Evolutionary conservation across 2,888 invertebrate species (phyloP).

Genomic region (Punctoribates punctum): DNA sequence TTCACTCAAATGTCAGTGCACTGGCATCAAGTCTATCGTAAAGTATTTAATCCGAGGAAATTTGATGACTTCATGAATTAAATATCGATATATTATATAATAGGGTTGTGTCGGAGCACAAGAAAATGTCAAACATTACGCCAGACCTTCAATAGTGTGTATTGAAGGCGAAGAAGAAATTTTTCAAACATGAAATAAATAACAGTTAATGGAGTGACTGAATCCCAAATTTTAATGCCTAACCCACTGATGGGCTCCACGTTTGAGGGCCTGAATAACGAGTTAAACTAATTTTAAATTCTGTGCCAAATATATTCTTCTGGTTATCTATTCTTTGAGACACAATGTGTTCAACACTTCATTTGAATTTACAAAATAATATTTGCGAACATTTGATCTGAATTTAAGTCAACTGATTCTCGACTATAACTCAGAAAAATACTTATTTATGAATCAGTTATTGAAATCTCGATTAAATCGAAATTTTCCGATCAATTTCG

Average conservation of each 20-base stretch:
- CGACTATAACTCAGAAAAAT: too few species aligned
- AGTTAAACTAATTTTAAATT: too few species aligned
- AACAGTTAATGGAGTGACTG: conserved; percentile 10
- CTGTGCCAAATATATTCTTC: not conserved
- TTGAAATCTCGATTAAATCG: not conserved
- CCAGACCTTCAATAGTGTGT: not conserved
- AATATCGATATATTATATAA: conserved; percentile 9
- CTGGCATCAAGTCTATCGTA: not conserved
- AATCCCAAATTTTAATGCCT: not conserved
- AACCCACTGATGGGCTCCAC: not conserved
- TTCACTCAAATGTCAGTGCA: not conserved
- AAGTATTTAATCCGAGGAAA: conserved; percentile 12
- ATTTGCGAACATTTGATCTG: not conserved
- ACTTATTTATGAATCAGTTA: not conserved
- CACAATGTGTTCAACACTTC: not conserved
- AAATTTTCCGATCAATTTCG: not conserved
- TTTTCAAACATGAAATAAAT: not conserved
- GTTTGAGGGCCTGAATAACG: too few species aligned
- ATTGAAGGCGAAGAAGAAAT: not conserved
- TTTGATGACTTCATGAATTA: conserved; percentile 32
- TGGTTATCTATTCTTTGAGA: not conserved
- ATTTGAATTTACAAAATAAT: conserved; percentile 5
- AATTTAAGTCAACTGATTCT: too few species aligned
- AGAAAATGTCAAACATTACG: not conserved
- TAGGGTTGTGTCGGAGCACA: not conserved